Percentiles rank a stretch among this genome's conserved stretches.
Evolutionary conservation across 2,797 vertebrate genomes (phyloP).

Genomic region (Chromis chromis): DNA sequence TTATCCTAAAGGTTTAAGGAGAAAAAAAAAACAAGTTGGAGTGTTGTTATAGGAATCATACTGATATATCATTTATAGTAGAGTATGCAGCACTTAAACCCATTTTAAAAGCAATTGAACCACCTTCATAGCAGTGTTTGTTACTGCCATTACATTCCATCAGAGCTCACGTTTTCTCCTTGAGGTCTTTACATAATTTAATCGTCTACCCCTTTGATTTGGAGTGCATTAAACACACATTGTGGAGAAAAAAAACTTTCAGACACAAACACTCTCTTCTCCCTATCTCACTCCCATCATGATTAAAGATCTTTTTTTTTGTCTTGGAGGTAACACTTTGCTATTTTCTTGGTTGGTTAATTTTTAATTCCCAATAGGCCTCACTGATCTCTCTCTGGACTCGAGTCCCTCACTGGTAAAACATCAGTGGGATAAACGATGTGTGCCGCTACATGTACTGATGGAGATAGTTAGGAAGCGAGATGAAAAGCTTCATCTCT

Average conservation of each 20-base stretch:
- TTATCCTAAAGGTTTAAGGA: not conserved
- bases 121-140: not conserved
- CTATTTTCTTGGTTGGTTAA: conserved; percentile 49
- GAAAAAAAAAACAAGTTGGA: not conserved
- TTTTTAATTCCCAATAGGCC: conserved; percentile 53
- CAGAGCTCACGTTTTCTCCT: not conserved
- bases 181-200: conserved; percentile 17
- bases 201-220: conserved; percentile 2
- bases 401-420: conserved; percentile 47
- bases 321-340: conserved; percentile 26
- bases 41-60: not conserved
- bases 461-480: conserved; percentile 57
- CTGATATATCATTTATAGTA: too few relatives aligned
- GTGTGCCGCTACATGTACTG: conserved; percentile 27
- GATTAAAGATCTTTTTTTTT: not conserved
- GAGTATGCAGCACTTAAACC: not conserved
- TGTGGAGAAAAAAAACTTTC: not conserved
- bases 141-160: conserved; percentile 15
- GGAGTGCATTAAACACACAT: conserved; percentile 18
- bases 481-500: conserved; percentile 67
- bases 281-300: not conserved
- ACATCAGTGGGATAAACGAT: conserved; percentile 66
- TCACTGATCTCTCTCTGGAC: conserved; percentile 49
- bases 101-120: not conserved
- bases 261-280: conserved; percentile 6